These are phyloP conservation scores for Druon quercuslanigerum DNA, from an alignment of 1,140 invertebrate species.

Conservation along the genomic window DNA sequence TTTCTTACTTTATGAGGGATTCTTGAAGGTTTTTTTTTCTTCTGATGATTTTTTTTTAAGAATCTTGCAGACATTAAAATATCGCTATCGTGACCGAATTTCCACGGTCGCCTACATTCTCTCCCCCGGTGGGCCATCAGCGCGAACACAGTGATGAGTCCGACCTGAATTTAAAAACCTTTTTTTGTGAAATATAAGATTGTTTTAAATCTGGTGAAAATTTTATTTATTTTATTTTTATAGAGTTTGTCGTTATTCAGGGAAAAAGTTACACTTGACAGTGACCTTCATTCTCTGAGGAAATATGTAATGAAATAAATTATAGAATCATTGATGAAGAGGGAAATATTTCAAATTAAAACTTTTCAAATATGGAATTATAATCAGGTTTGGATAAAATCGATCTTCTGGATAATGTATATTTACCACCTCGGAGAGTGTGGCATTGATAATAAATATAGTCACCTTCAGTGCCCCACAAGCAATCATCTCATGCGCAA, in stretches of 20 bases:
- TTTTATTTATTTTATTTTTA: background rate
- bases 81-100: slow-evolving; percentile 26
- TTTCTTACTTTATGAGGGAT: no score
- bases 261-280: background rate
- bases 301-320: background rate
- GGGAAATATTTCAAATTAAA: background rate
- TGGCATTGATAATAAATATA: slow-evolving; percentile 4
- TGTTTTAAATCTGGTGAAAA: background rate
- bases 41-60: no score
- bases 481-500: background rate
- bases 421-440: background rate
- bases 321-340: no score
- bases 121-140: slow-evolving; percentile 17
- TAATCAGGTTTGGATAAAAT: background rate
- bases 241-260: background rate
- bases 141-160: background rate
- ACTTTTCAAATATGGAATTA: background rate
- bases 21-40: no score
- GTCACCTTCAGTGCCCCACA: background rate
- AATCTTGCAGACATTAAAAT: no score
- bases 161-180: background rate
- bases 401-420: background rate
- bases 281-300: background rate
- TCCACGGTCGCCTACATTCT: slow-evolving; percentile 22
- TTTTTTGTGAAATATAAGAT: background rate